phyloP scores from a whole-genome alignment of 2,113 vertebrate species.

The Corythoichthys haematopterus region DNA sequence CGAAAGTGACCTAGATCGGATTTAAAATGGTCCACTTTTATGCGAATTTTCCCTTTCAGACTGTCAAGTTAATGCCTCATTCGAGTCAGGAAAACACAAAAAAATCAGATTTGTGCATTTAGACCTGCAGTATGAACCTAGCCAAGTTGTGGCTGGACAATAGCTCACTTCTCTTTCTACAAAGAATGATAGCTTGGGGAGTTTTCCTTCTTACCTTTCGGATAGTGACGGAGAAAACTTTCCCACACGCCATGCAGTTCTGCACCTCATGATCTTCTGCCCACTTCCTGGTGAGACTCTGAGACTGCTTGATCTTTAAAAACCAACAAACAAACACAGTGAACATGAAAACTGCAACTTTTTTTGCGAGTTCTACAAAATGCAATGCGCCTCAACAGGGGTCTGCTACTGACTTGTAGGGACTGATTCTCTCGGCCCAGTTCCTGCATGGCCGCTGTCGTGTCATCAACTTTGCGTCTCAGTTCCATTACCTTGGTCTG shows the following conservation, averaged over 20 bases:
- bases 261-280: conserved; percentile 94
- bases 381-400: not conserved
- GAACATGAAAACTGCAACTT: not conserved
- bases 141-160: too few relatives aligned
- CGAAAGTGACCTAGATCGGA: too few relatives aligned
- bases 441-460: conserved; percentile 95
- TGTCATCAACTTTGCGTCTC: conserved; percentile 93
- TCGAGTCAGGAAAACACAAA: too few relatives aligned
- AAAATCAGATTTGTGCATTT: too few relatives aligned
- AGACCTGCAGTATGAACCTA: too few relatives aligned
- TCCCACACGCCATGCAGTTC: conserved; percentile 96
- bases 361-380: not conserved
- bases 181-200: too few relatives aligned
- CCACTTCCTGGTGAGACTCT: conserved; percentile 94
- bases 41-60: too few relatives aligned
- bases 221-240: conserved; percentile 88
- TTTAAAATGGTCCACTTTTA: too few relatives aligned
- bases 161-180: too few relatives aligned
- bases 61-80: too few relatives aligned
- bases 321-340: not conserved
- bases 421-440: conserved; percentile 96
- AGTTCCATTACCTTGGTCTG: conserved; percentile 89
- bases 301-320: conserved; percentile 89
- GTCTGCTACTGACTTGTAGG: conserved; percentile 78
- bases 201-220: conserved; percentile 78